These are phyloP conservation scores for Corbicula japonica DNA, from an alignment of 2,888 invertebrate genomes.

Conservation along the genomic window DNA sequence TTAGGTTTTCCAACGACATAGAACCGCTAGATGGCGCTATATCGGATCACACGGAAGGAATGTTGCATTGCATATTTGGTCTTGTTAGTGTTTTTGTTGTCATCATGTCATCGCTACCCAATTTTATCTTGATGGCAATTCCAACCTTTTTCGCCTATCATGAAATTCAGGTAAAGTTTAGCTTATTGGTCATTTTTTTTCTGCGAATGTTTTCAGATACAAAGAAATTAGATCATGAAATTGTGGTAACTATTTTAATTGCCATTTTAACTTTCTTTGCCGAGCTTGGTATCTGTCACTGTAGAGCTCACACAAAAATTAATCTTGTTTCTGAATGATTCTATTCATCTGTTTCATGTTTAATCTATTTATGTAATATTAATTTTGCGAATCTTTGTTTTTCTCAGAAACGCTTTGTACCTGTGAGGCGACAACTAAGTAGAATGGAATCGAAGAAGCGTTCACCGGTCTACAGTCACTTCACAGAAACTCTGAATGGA, in stretches of 20 bases:
- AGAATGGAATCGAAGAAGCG: slow-evolving; percentile 84
- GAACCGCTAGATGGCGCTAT: slow-evolving; percentile 19
- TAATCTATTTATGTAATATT: background rate
- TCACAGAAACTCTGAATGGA: slow-evolving; percentile 88
- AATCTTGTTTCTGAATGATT: too few relatives aligned
- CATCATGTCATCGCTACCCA: slow-evolving; percentile 49
- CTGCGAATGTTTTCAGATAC: too few relatives aligned
- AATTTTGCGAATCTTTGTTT: too few relatives aligned
- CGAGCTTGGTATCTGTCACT: too few relatives aligned
- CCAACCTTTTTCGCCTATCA: slow-evolving; percentile 69
- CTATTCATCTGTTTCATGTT: too few relatives aligned
- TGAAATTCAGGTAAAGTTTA: slow-evolving; percentile 67
- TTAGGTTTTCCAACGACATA: slow-evolving; percentile 22
- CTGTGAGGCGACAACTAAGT: slow-evolving; percentile 85
- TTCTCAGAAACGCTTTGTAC: slow-evolving; percentile 88
- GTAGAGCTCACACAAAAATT: too few relatives aligned
- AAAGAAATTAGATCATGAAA: too few relatives aligned
- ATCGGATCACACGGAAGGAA: background rate
- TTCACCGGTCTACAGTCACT: slow-evolving; percentile 85
- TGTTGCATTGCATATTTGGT: background rate
- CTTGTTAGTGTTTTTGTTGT: slow-evolving; percentile 18
- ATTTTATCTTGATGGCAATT: slow-evolving; percentile 68
- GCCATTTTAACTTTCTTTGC: too few relatives aligned
- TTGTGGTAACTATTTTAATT: too few relatives aligned
- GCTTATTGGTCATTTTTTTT: too few relatives aligned